Evolutionary conservation across 1,140 invertebrate genomes (phyloP).

Genomic region (Steinernema khuongi): DNA sequence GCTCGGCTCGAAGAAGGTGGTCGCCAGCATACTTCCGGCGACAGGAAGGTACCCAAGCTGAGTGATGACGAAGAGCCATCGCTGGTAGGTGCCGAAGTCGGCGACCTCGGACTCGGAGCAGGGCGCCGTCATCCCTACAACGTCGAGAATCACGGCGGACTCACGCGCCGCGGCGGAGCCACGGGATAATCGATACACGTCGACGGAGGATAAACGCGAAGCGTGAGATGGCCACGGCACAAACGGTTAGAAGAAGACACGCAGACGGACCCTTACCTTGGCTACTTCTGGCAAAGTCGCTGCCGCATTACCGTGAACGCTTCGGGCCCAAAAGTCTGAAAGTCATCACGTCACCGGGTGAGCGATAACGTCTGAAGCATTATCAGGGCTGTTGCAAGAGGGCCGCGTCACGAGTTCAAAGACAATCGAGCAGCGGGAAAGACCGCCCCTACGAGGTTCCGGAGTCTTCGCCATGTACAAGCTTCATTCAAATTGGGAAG

Average conservation of each 20-base stretch:
- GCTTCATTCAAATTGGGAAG: not conserved
- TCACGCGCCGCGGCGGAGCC: no score
- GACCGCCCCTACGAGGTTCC: no score
- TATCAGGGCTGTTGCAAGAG: constrained; percentile 13
- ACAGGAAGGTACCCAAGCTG: constrained; percentile 52
- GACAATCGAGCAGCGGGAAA: not conserved
- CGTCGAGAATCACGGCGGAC: not conserved
- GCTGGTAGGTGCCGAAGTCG: not conserved
- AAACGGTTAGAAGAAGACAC: no score
- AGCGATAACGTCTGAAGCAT: not conserved
- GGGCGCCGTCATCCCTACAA: not conserved
- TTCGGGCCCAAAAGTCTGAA: not conserved
- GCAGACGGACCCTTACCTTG: no score
- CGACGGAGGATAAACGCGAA: no score
- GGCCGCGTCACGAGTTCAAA: not conserved
- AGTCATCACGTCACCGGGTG: not conserved
- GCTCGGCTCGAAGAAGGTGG: constrained; percentile 51
- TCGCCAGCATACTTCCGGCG: constrained; percentile 42
- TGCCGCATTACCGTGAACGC: not conserved
- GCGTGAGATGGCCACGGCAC: no score
- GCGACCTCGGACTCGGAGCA: not conserved
- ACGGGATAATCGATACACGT: no score
- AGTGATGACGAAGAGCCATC: constrained; percentile 45
- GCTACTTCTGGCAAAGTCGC: not conserved
- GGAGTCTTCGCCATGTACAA: not conserved